Evolutionary conservation across 2,888 invertebrate species (phyloP).

Genomic region (Bellardia pandia): DNA sequence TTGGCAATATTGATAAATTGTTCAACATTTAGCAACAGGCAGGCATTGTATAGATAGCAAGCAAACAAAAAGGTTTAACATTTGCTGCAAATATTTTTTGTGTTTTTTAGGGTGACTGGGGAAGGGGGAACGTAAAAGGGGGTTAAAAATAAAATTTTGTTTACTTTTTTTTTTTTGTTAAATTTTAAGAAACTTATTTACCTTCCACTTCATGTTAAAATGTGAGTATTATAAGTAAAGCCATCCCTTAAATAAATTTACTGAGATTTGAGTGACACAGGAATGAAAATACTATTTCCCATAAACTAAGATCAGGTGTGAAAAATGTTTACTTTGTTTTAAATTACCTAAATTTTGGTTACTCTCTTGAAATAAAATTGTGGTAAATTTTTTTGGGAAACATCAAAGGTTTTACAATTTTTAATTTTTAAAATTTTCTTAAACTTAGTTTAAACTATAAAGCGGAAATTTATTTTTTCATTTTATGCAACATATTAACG

Average conservation of each 20-base stretch:
- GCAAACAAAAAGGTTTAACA: constrained; percentile 10
- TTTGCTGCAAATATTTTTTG: neutral
- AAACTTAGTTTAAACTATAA: no score
- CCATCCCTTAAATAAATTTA: neutral
- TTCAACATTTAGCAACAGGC: constrained; percentile 68
- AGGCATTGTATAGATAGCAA: neutral
- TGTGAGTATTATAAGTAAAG: neutral
- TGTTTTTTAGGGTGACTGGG: neutral
- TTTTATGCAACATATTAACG: no score
- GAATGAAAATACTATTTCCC: no score
- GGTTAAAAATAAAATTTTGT: neutral
- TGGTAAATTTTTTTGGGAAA: no score
- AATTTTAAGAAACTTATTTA: neutral
- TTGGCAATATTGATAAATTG: constrained; percentile 65
- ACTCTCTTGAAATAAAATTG: no score
- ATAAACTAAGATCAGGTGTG: no score
- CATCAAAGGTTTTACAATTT: no score
- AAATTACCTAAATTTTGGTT: no score
- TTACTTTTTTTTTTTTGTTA: neutral
- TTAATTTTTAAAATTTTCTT: no score
- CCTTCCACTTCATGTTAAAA: neutral
- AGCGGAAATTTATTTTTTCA: no score
- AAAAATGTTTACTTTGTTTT: no score
- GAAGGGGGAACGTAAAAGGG: no score
- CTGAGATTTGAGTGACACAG: neutral